Evolutionary conservation across 2,888 invertebrate genomes (phyloP).

Genomic region (Drosophila infuscata): DNA sequence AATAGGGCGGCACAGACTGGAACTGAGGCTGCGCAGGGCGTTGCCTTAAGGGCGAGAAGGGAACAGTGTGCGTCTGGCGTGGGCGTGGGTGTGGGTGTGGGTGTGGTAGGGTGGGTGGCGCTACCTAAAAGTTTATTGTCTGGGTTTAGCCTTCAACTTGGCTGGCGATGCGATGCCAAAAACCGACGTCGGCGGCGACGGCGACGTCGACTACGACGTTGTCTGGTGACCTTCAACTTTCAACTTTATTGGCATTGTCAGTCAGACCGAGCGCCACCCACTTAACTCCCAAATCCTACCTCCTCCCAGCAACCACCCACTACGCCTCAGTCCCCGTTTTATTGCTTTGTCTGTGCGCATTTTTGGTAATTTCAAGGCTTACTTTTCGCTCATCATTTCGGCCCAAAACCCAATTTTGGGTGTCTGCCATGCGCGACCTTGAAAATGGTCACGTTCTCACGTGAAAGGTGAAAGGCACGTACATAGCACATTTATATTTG

Average conservation of each 20-base stretch:
- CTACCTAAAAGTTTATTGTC: constrained; percentile 62
- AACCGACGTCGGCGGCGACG: constrained; percentile 55
- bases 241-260: constrained; percentile 79
- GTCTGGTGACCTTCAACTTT: constrained; percentile 84
- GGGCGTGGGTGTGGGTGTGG: constrained; percentile 2
- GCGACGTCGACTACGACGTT: constrained; percentile 13
- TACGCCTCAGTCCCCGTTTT: background rate
- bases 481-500: constrained; percentile 20
- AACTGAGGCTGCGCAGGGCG: constrained; percentile 54
- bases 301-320: background rate
- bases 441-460: constrained; percentile 68
- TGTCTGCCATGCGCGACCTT: constrained; percentile 75
- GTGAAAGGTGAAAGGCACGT: constrained; percentile 78
- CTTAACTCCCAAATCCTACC: background rate
- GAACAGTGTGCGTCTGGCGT: constrained; percentile 31
- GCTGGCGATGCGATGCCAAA: constrained; percentile 54
- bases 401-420: constrained; percentile 3
- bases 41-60: constrained; percentile 15
- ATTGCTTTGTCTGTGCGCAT: constrained; percentile 57
- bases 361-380: constrained; percentile 74
- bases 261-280: constrained; percentile 36
- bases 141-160: constrained; percentile 58
- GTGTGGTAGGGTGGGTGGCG: background rate
- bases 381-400: constrained; percentile 27
- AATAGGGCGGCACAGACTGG: constrained; percentile 11